Conservation (phyloP, 2,113 vertebrate genomes). For the Polyodon spathula region DNA sequence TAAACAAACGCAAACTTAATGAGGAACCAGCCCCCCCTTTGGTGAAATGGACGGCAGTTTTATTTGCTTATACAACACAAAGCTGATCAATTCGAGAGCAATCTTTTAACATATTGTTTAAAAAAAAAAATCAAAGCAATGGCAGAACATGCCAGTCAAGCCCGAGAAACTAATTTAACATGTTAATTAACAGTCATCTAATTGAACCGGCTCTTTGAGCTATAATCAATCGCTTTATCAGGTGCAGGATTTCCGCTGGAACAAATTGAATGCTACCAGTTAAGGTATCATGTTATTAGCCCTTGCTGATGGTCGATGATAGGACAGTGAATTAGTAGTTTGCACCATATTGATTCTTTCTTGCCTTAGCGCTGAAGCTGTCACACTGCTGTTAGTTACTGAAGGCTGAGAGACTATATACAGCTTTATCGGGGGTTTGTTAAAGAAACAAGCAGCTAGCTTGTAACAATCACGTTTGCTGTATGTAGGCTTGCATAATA, state of each 20-base stretch:
- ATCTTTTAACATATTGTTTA: conserved; percentile 29
- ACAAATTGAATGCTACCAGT: conserved; percentile 73
- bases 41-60: conserved; percentile 12
- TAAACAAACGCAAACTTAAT: conserved; percentile 6
- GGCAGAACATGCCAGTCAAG: conserved; percentile 63
- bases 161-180: conserved; percentile 43
- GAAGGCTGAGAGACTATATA: conserved; percentile 17
- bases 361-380: conserved; percentile 38
- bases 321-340: conserved; percentile 41
- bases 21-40: conserved; percentile 17
- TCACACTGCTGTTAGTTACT: conserved; percentile 44
- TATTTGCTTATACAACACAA: conserved; percentile 20
- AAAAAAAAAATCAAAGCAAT: conserved; percentile 53
- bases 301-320: conserved; percentile 55
- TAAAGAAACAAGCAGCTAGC: conserved; percentile 25
- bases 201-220: conserved; percentile 70
- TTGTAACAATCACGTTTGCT: conserved; percentile 24
- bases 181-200: conserved; percentile 76
- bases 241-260: conserved; percentile 54
- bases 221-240: conserved; percentile 79
- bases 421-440: conserved; percentile 26
- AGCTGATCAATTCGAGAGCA: conserved; percentile 24
- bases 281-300: conserved; percentile 55
- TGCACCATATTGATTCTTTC: conserved; percentile 41
- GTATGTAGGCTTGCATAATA: conserved; percentile 4